phyloP scores from a whole-genome alignment of 2,888 invertebrate genomes.

The Drosophila diplacantha region DNA sequence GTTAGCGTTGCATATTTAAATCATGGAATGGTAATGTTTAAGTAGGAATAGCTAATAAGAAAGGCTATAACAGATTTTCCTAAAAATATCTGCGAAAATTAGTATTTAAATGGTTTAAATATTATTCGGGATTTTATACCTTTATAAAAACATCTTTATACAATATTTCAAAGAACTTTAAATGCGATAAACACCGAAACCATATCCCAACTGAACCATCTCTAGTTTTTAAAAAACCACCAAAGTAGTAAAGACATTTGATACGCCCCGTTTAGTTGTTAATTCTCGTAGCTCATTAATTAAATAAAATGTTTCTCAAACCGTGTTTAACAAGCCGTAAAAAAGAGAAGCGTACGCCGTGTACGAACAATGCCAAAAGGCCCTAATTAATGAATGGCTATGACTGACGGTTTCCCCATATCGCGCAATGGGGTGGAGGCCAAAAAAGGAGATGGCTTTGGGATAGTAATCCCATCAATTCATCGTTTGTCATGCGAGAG shows the following conservation, averaged over 20 bases:
- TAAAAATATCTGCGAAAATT: accelerated
- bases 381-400: slow-evolving; percentile 58
- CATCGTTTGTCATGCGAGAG: slow-evolving; percentile 26
- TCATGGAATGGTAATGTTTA: neutral
- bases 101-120: neutral
- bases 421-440: slow-evolving; percentile 34
- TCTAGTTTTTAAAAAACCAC: slow-evolving; percentile 31
- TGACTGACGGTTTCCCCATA: slow-evolving; percentile 33
- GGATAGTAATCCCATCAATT: slow-evolving; percentile 30
- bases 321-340: slow-evolving; percentile 60
- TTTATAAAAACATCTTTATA: neutral
- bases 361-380: slow-evolving; percentile 23
- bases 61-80: neutral
- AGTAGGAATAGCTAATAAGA: no score
- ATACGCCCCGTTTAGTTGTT: slow-evolving; percentile 50
- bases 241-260: slow-evolving; percentile 33
- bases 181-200: neutral
- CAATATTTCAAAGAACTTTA: neutral
- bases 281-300: slow-evolving; percentile 60
- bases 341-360: slow-evolving; percentile 21
- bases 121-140: neutral
- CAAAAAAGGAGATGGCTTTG: slow-evolving; percentile 43
- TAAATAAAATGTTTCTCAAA: slow-evolving; percentile 47
- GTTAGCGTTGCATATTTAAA: neutral
- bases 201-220: slow-evolving; percentile 31